phyloP scores from a whole-genome alignment of 1,140 invertebrate species.

The Plutomurus gul region DNA sequence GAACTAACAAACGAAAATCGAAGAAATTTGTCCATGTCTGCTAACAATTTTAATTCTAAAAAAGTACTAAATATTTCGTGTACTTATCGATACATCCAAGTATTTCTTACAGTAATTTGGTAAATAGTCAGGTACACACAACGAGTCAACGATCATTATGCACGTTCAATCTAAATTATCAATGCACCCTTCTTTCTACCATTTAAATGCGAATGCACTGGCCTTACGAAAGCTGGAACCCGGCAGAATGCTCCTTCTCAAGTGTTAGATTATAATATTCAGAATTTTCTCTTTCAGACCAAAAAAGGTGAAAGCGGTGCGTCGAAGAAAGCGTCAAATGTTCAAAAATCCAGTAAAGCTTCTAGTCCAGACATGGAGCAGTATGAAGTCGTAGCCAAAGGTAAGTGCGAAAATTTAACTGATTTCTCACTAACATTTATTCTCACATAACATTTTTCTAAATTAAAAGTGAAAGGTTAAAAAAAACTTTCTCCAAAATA shows the following conservation, averaged over 20 bases:
- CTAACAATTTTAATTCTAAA: too few relatives aligned
- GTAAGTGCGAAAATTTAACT: conserved; percentile 14
- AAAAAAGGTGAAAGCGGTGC: conserved; percentile 29
- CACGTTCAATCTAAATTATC: too few relatives aligned
- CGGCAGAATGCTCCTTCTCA: too few relatives aligned
- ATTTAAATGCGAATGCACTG: too few relatives aligned
- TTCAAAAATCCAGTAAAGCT: conserved; percentile 51
- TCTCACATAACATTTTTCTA: not conserved
- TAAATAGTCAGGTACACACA: too few relatives aligned
- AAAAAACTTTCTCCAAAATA: not conserved
- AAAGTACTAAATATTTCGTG: too few relatives aligned
- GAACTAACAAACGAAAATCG: not conserved
- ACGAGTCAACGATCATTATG: too few relatives aligned
- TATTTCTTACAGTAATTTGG: too few relatives aligned
- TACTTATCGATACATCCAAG: too few relatives aligned
- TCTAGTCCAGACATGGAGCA: conserved; percentile 57
- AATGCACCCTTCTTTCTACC: too few relatives aligned
- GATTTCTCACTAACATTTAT: not conserved
- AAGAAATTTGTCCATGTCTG: not conserved
- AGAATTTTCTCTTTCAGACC: not conserved
- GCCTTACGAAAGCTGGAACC: too few relatives aligned
- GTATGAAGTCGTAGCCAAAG: conserved; percentile 56
- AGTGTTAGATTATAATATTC: not conserved
- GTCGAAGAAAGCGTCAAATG: conserved; percentile 8
- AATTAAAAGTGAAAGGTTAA: not conserved